Conservation (phyloP, 2,113 vertebrate genomes). For the Sinosuthora webbiana region DNA sequence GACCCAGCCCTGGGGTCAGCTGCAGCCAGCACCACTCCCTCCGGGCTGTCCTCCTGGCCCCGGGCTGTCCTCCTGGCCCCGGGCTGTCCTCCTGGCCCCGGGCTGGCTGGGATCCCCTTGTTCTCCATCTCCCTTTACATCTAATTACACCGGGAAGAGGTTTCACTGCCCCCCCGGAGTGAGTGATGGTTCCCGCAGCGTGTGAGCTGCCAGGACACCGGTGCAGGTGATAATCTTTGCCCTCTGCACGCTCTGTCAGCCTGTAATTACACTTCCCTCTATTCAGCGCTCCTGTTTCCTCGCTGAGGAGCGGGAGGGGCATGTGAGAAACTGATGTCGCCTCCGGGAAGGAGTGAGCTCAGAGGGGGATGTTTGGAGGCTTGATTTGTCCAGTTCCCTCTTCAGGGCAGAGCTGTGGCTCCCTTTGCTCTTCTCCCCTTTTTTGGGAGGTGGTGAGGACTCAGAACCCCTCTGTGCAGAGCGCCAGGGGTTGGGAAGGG, state of each 20-base stretch:
- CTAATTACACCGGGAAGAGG: rapidly evolving
- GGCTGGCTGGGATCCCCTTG: background rate
- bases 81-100: rapidly evolving
- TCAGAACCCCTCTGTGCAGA: background rate
- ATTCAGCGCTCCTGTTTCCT: background rate
- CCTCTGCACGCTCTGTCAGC: background rate
- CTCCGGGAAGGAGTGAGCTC: background rate
- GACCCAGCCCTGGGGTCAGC: background rate
- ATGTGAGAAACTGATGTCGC: background rate
- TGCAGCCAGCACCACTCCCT: background rate
- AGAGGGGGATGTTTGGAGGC: too few relatives aligned
- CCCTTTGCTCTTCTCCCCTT: background rate
- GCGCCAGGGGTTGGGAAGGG: background rate
- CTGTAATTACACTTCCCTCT: background rate
- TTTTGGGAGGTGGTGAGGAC: background rate
- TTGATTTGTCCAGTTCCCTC: rapidly evolving
- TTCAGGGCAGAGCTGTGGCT: background rate
- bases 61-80: too few relatives aligned
- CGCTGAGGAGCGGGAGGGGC: background rate
- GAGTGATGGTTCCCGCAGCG: background rate
- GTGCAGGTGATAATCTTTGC: background rate
- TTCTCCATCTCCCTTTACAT: background rate
- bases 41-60: rapidly evolving
- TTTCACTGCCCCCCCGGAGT: background rate
- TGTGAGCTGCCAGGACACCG: background rate